Base-by-base conservation (phyloP, 2,797 vertebrate species). In the Miichthys miiuy region DNA sequence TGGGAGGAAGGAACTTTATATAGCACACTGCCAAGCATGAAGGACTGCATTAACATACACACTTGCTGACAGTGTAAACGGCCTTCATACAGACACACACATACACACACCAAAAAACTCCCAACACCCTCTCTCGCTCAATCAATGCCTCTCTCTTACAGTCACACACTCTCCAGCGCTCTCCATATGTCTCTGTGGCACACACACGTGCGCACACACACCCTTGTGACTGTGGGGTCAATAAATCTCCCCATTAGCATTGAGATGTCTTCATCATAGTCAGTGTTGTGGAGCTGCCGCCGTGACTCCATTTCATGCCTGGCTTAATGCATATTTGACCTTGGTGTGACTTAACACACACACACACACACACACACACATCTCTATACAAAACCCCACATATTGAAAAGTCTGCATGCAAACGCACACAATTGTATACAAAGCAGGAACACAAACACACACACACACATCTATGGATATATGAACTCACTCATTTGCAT, bases 281-380 rank as follows among this genome's bases (percentile, higher is more conserved):
- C 85, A 84, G 76, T 85, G 82, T 89, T 77, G 80, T 85, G 80
- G 83, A 80, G 80, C 88, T 84, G 62, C 82, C 7, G 82, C 87
- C 87, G 69, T 82, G 86, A 86, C 87, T 90, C 89, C 75, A 88
- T 89, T 91, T 91, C 87, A 85, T 85, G 86, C 80, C 86, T 88
- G 87, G 71, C 86, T 91, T 91, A 86, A 88, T 88, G 81, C 84
- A 88, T 89, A 89, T 87, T 76, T 94, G 93, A 95, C 93, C 94
- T 94, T 91, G 89, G 50, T 75, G 67, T 60, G 76, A 52, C 72
- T 34, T 8, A 72, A 56, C 30, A 57, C 34, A 52, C 18, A n/a
- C 56, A 48, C 52, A 52, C 57, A 52, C 21, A 20, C n/a, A 42
- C 11, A 72, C 63, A 55, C 27, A 62, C 44, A 57, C 13, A 34